These are phyloP conservation scores for Agrypnia vestita DNA, from an alignment of 1,140 invertebrate species.

Conservation along the genomic window DNA sequence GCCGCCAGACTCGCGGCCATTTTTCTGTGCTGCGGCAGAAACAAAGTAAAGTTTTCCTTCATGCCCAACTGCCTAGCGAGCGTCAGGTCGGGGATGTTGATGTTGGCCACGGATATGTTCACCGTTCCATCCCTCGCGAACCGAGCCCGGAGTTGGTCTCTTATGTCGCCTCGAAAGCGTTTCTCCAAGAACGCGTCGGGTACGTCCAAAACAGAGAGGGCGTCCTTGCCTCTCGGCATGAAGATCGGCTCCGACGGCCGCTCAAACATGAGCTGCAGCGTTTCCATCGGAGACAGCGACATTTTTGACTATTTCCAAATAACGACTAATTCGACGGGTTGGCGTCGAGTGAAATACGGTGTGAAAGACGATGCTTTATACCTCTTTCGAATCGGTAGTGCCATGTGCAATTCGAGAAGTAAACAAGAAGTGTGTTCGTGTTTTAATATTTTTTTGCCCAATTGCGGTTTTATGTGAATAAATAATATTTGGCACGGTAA, in stretches of 20 bases:
- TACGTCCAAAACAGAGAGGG: neutral
- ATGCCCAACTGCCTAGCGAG: slow-evolving; percentile 78
- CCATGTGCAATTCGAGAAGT: too few relatives aligned
- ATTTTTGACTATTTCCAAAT: too few relatives aligned
- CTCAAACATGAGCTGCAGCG: neutral
- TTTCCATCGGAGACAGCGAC: neutral
- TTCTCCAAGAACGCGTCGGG: neutral
- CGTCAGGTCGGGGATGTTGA: slow-evolving; percentile 79
- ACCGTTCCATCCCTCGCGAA: slow-evolving; percentile 16
- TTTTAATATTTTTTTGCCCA: too few relatives aligned
- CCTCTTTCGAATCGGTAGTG: too few relatives aligned
- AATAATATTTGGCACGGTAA: too few relatives aligned
- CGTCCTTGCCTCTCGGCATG: neutral
- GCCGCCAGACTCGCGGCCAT: slow-evolving; percentile 81
- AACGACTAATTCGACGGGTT: too few relatives aligned
- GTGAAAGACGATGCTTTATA: too few relatives aligned
- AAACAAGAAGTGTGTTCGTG: too few relatives aligned
- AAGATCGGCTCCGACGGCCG: neutral
- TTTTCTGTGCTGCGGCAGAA: slow-evolving; percentile 80
- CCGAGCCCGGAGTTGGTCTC: neutral
- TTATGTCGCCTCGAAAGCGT: neutral
- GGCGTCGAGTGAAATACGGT: too few relatives aligned
- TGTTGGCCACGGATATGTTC: slow-evolving; percentile 76
- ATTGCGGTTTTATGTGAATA: too few relatives aligned
- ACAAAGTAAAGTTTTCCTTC: slow-evolving; percentile 82